Percentiles rank a stretch among this genome's conserved stretches.
These are phyloP conservation scores for Clanis bilineata DNA, from an alignment of 2,888 invertebrate species.

Conservation along the genomic window DNA sequence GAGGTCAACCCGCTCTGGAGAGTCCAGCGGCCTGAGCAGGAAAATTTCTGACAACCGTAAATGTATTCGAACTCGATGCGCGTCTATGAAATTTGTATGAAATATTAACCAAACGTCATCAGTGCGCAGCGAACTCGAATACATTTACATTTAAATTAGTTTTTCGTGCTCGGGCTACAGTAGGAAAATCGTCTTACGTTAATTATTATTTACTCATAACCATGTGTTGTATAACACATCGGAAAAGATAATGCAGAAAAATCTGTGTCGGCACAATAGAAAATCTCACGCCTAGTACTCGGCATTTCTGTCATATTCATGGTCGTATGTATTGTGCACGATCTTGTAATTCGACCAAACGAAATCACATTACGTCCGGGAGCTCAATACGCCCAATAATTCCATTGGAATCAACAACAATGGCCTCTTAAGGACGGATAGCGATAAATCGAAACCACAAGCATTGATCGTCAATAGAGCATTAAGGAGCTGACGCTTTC, in stretches of 20 bases:
- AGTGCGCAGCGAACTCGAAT: too few species aligned
- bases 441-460: slow-evolving; percentile 71
- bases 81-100: too few species aligned
- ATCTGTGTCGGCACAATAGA: background rate
- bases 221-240: background rate
- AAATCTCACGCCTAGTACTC: slow-evolving; percentile 17
- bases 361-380: slow-evolving; percentile 49
- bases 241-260: background rate
- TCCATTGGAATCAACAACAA: slow-evolving; percentile 67
- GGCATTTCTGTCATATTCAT: slow-evolving; percentile 28
- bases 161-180: too few species aligned
- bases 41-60: too few species aligned
- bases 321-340: slow-evolving; percentile 25
- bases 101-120: too few species aligned
- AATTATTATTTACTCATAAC: too few species aligned
- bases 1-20: too few species aligned
- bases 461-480: slow-evolving; percentile 72
- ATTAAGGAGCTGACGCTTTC: slow-evolving; percentile 71
- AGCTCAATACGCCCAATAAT: slow-evolving; percentile 62
- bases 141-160: too few species aligned
- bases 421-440: slow-evolving; percentile 66
- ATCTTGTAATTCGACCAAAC: slow-evolving; percentile 48
- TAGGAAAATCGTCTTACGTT: too few species aligned
- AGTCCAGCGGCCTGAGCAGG: too few species aligned
- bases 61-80: too few species aligned